phyloP scores from a whole-genome alignment of 2,797 vertebrate genomes.

The Dryobates pubescens region DNA sequence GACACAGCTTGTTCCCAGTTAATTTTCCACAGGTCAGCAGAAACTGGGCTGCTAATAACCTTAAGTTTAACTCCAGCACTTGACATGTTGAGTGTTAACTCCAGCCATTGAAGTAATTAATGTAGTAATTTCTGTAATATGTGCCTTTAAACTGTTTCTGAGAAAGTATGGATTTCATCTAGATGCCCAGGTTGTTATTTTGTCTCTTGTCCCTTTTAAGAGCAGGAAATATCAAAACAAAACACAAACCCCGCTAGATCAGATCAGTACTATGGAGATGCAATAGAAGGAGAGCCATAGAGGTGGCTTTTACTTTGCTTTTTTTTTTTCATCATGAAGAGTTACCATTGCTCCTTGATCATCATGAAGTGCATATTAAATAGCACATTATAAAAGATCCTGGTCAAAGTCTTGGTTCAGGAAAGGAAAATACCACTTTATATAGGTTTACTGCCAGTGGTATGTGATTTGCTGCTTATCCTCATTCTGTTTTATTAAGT shows the following conservation, averaged over 20 bases:
- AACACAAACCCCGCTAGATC: not conserved
- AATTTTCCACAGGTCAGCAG: not conserved
- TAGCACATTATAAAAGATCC: not conserved
- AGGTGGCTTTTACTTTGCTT: not conserved
- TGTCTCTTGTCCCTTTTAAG: not conserved
- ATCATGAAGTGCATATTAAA: not conserved
- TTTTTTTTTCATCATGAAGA: not conserved
- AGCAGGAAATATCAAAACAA: not conserved
- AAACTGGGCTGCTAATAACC: not conserved
- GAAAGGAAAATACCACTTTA: not conserved
- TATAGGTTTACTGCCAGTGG: not conserved
- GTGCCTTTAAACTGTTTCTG: not conserved
- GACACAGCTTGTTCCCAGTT: not conserved
- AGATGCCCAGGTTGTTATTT: not conserved
- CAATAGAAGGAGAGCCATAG: not conserved
- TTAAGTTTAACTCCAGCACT: not conserved
- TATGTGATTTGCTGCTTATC: not conserved
- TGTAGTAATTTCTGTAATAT: not conserved
- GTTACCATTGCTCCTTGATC: not conserved
- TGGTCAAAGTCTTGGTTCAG: not conserved
- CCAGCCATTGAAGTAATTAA: not conserved
- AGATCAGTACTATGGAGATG: not conserved
- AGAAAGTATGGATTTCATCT: not conserved
- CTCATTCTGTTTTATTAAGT: not conserved
- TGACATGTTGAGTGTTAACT: not conserved